Percentiles rank a stretch among this genome's conserved stretches.
phyloP scores from a whole-genome alignment of 2,797 vertebrate genomes.

The Ctenopoma multispine region DNA sequence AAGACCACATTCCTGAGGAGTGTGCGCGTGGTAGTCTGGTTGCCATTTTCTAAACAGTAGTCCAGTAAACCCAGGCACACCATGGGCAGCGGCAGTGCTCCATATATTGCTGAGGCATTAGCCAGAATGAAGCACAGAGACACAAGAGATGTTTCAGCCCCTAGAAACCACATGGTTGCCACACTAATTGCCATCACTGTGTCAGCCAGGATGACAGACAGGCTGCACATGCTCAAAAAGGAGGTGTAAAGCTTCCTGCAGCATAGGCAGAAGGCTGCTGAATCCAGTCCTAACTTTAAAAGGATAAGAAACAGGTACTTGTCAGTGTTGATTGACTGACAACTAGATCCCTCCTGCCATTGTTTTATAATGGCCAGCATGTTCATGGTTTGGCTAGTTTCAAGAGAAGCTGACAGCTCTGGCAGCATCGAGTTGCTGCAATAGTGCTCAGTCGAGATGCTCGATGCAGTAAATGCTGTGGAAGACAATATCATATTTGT shows the following conservation, averaged over 20 bases:
- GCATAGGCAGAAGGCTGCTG: conserved; percentile 41
- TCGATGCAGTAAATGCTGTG: conserved; percentile 40
- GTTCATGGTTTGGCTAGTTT: background rate
- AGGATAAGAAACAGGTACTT: conserved; percentile 70
- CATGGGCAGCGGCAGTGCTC: conserved; percentile 73
- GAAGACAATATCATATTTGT: conserved; percentile 20
- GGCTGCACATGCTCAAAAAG: conserved; percentile 69
- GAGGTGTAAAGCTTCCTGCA: conserved; percentile 34
- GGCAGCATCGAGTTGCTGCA: background rate
- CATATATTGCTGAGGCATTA: conserved; percentile 63
- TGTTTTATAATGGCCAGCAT: conserved; percentile 75
- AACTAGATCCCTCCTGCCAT: background rate
- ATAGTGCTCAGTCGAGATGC: background rate
- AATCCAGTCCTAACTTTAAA: conserved; percentile 74
- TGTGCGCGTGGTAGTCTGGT: conserved; percentile 9
- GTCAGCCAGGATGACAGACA: conserved; percentile 76
- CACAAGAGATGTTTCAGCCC: conserved; percentile 1
- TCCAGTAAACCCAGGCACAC: conserved; percentile 70
- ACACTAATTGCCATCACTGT: conserved; percentile 38
- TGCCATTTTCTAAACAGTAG: conserved; percentile 44
- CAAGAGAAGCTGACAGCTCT: accelerated
- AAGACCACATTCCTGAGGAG: conserved; percentile 34
- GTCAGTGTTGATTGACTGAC: conserved; percentile 38
- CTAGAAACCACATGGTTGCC: conserved; percentile 46
- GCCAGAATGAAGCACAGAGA: conserved; percentile 71